Percentiles rank a stretch among this genome's conserved stretches.
Evolutionary conservation across 2,113 vertebrate species (phyloP).

Genomic region (Marmota flaviventris): DNA sequence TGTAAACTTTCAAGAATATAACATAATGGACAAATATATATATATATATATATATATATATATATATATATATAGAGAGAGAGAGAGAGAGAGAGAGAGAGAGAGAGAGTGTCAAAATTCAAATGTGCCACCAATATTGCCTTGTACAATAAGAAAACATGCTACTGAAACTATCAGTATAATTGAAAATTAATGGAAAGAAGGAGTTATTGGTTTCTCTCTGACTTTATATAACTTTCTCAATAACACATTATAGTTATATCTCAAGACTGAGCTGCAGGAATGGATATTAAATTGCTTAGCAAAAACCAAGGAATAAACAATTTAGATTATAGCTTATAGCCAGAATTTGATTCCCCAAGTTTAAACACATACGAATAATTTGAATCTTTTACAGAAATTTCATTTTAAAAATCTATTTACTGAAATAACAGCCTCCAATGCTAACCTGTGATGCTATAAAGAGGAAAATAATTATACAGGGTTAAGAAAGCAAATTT

Average conservation of each 20-base stretch:
- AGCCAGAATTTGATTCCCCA: slow-evolving; percentile 15
- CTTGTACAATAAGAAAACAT: not conserved
- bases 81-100: not conserved
- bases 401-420: not conserved
- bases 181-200: not conserved
- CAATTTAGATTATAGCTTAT: slow-evolving; percentile 15
- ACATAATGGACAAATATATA: not conserved
- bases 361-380: not conserved
- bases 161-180: not conserved
- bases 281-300: not conserved
- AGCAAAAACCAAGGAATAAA: not conserved
- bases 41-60: no score
- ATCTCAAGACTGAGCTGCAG: not conserved
- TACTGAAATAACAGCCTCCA: not conserved
- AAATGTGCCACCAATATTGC: not conserved
- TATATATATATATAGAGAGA: no score
- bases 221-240: not conserved
- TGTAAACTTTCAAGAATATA: not conserved
- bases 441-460: not conserved
- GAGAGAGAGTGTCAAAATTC: no score
- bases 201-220: not conserved
- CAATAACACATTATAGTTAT: not conserved
- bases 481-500: not conserved
- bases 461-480: not conserved
- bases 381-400: slow-evolving; percentile 5